Evolutionary conservation across 2,113 vertebrate genomes (phyloP).

Genomic region (Probosciger aterrimus): DNA sequence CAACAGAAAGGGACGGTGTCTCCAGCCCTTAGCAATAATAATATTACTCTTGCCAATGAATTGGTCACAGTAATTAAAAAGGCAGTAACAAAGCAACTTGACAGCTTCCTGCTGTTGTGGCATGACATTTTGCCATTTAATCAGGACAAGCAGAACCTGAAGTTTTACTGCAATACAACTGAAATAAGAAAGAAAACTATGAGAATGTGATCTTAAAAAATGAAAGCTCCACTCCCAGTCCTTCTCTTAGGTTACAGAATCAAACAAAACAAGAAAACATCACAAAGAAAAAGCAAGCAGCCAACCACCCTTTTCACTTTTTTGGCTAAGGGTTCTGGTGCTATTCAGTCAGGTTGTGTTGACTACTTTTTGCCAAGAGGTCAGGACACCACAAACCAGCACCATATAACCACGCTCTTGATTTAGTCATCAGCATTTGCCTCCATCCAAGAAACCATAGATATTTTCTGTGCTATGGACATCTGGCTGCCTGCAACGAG

Average conservation of each 20-base stretch:
- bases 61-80: constrained; percentile 47
- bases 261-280: not conserved
- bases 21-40: not conserved
- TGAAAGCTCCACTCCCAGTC: not conserved
- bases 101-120: not conserved
- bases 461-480: not conserved
- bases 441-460: not conserved
- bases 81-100: not conserved
- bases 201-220: not conserved
- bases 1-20: not conserved
- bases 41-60: constrained; percentile 17
- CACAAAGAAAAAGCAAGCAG: not conserved
- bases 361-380: not conserved
- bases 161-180: not conserved
- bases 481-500: not conserved
- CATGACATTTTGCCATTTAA: not conserved
- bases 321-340: not conserved
- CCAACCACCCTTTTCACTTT: not conserved
- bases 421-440: not conserved
- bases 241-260: not conserved
- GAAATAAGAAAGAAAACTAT: not conserved
- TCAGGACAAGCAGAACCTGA: not conserved
- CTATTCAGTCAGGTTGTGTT: not conserved
- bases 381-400: not conserved
- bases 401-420: not conserved